Evolutionary conservation across 2,888 invertebrate species (phyloP).

Genomic region (Pterostichus niger): DNA sequence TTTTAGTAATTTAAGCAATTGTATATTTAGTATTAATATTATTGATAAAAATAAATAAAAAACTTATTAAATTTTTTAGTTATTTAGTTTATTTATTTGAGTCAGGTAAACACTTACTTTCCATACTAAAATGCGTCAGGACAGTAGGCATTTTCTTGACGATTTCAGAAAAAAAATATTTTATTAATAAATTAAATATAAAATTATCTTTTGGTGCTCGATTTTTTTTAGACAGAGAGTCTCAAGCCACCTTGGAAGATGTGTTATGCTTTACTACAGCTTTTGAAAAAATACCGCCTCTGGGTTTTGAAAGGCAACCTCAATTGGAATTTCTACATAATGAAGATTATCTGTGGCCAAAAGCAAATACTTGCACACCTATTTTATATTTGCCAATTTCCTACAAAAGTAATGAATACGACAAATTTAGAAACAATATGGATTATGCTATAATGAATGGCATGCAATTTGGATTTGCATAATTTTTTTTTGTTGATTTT

Average conservation of each 20-base stretch:
- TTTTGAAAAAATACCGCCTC: slow-evolving; percentile 12
- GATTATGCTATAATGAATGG: slow-evolving; percentile 40
- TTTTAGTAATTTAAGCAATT: no score
- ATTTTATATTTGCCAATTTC: slow-evolving; percentile 45
- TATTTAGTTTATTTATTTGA: no score
- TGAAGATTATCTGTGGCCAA: slow-evolving; percentile 37
- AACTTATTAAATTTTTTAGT: no score
- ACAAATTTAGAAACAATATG: slow-evolving; percentile 19
- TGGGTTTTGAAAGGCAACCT: slow-evolving; percentile 12
- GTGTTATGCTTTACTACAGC: slow-evolving; percentile 33
- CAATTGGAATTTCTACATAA: slow-evolving; percentile 43
- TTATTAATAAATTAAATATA: background rate
- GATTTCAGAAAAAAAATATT: no score
- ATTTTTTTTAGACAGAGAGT: slow-evolving; percentile 29
- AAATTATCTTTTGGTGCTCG: slow-evolving; percentile 14
- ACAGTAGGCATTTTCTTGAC: no score
- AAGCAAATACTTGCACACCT: slow-evolving; percentile 33
- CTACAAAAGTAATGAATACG: slow-evolving; percentile 24
- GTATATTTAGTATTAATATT: no score
- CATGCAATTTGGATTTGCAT: slow-evolving; percentile 46
- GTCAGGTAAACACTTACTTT: no score
- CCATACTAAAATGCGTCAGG: no score
- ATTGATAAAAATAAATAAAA: no score
- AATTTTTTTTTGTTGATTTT: slow-evolving; percentile 13
- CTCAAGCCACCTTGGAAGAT: slow-evolving; percentile 15